Evolutionary conservation across 2,888 invertebrate genomes (phyloP), one percentile per base, ranked within the genome.

Genomic region (Seira ritae): DNA sequence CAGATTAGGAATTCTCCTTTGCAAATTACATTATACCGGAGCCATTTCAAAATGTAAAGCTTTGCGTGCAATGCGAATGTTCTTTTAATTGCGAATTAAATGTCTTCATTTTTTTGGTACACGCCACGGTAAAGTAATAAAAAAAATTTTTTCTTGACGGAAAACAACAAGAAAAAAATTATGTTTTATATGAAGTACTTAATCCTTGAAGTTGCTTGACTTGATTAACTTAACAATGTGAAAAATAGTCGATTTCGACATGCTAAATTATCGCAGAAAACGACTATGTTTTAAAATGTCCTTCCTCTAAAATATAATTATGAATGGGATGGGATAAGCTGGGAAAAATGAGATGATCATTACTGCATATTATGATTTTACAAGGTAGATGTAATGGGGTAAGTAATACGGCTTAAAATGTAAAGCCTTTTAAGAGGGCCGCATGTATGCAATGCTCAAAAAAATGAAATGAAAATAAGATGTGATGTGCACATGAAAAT

Each of bases 151-250:
- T 22, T 66, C 1, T 66, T 20, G 15, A 66, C 15, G 17, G n/a
- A 37, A 20, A 68, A 68, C 42, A 42, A 42, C 42, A 20, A 46
- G 24, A 8, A 17, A 17, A 31, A 31, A n/a, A 23, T n/a, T 12
- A 17, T 23, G 60, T 73, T 65, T 68, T 66, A 17, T 66, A 4
- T 31, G 31, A 31, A 4, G 31, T 31, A 31, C 31, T 31, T 31
- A 31, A 31, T 31, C 31, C 42, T 70, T 42, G 50, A 37, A 66
- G 66, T 50, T n/a, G 19, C 79, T 77, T 82, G 82, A 82, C 79
- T 77, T 82, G 82, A 82, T 82, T 76, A 82, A 8, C 82, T 82
- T 82, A 82, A 82, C 82, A 72, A 73, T 71, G 66, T 77, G 82
- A 82, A 82, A 82, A 82, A 82, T 82, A 72, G 72, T 67, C 12